phyloP scores from a whole-genome alignment of 1,140 invertebrate species.

The Psilanteris sp. region DNA sequence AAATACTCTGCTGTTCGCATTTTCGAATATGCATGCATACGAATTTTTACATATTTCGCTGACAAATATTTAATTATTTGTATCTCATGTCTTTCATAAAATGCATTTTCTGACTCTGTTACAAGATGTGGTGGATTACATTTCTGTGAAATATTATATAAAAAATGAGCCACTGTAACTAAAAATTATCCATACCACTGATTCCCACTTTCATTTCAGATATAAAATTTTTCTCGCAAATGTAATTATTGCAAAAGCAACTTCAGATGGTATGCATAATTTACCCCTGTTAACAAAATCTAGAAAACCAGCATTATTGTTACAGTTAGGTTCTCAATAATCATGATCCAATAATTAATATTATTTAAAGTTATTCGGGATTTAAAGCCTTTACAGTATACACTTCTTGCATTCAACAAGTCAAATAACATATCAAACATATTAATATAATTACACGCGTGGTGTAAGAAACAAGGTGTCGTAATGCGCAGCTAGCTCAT shows the following conservation, averaged over 20 bases:
- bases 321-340: constrained; percentile 10
- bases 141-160: too few species aligned
- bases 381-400: constrained; percentile 8
- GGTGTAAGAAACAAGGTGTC: too few species aligned
- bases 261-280: constrained; percentile 12
- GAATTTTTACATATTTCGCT: constrained; percentile 9
- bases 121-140: too few species aligned
- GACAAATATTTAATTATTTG: constrained; percentile 20
- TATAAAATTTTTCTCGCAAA: too few species aligned
- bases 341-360: constrained; percentile 8
- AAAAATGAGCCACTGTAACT: too few species aligned
- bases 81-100: too few species aligned
- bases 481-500: too few species aligned
- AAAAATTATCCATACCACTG: too few species aligned
- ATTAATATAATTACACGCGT: too few species aligned
- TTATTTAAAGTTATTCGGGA: constrained; percentile 21
- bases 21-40: constrained; percentile 17
- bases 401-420: constrained; percentile 13
- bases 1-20: constrained; percentile 16
- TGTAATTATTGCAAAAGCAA: too few species aligned
- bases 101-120: too few species aligned
- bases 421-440: constrained; percentile 31
- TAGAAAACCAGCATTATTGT: constrained; percentile 8
- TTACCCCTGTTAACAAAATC: constrained; percentile 26
- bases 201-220: too few species aligned